Base-by-base conservation (phyloP, 2,888 invertebrate genomes). In the Volucella zonaria region DNA sequence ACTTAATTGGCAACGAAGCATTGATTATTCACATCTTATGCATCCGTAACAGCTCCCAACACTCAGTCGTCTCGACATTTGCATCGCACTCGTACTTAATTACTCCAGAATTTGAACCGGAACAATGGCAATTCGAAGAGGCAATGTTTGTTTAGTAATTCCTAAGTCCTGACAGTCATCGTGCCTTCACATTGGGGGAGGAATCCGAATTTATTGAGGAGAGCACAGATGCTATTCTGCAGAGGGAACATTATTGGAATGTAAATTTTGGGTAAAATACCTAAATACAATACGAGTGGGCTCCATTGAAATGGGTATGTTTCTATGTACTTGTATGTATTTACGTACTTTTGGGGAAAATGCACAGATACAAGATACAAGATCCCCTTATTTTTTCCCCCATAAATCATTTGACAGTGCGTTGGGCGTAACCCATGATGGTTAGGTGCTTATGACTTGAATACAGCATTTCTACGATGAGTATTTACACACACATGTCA, bases 141-240 rank as follows among this genome's bases (percentile, higher is more conserved):
- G 47, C 43, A 70, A 51, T 71, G 70, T 64, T 64, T 71, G 56
- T 64, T 49, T 31, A 54, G 45, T 40, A 23, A 43, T 78, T 78
- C 43, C 47, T 11, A 40, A 14, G 47, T 14, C 42, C 45, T 49
- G 43, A 31, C 51, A 47, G n/a, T 59, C 31, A 43, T 49, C 42
- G 59, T 59, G 10, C 59, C 0, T 58, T 42, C 23, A 14, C 75
- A 64, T 38, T 40, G n/a, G 18, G 18, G 31, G 14, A n/a, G 11
- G 58, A n/a, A 11, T 43, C 43, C 43, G 40, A 64, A 56, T 78
- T 78, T 78, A 78, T 78, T 66, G 58, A 78, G 38, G 58, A 14
- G 66, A 78, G 31, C 77, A 51, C 64, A 78, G 77, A 78, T 71
- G 77, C 49, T 70, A 71, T 78, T 3, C 52, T 62, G 70, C 49